Evolutionary conservation across 37 sponge, comb jelly and placozoan genomes (phyloP), one percentile per base, ranked within the genome.

Genomic region (Axinella damicornis): DNA sequence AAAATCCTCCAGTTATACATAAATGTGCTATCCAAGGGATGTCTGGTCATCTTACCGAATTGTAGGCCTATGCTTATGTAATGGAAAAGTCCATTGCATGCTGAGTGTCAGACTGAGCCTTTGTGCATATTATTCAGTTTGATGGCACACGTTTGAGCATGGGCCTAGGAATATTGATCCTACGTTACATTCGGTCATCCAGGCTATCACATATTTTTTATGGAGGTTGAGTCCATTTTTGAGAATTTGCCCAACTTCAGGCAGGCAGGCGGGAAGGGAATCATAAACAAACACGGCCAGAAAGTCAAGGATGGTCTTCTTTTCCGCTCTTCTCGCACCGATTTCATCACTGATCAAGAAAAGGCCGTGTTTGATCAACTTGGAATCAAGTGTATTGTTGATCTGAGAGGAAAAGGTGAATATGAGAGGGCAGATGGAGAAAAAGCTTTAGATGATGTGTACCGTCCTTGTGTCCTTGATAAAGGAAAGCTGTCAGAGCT

Each of bases 221-320:
- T 55, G 38, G 76, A 76, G 30, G 59, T 24, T 40, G 60, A 71
- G 36, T 25, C 62, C 19, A 76, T 58, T 13, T 93, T 93, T 41
- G 76, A 89, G 33, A 90, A 91, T 56, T 37, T 94, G 40, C 89
- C 92, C 38, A 94, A 94, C 82, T 94, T 94, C 86, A 73, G 95
- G 21, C 93, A 92, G 52, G 89, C 89, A 13, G 92, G 95, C 13
- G 89, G 92, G 2, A 61, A 59, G 12, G 77, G 82, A 0, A 58
- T 90, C 28, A n/a, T 38, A 20, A 85, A 59, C 16, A 66, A 68
- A 28, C 37, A 74, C 36, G 92, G 92, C 1, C 71, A 39, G 19
- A 72, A 40, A 37, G 70, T 94, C 16, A 87, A 83, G 46, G 82
- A 91, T 57, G 86, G 89, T 27, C 77, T 88, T 13, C 71, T 94